A percentile compares a stretch with the other conserved stretches of the same genome.
These are phyloP conservation scores for Alectura lathami DNA, from an alignment of 2,113 vertebrate species.

Conservation along the genomic window DNA sequence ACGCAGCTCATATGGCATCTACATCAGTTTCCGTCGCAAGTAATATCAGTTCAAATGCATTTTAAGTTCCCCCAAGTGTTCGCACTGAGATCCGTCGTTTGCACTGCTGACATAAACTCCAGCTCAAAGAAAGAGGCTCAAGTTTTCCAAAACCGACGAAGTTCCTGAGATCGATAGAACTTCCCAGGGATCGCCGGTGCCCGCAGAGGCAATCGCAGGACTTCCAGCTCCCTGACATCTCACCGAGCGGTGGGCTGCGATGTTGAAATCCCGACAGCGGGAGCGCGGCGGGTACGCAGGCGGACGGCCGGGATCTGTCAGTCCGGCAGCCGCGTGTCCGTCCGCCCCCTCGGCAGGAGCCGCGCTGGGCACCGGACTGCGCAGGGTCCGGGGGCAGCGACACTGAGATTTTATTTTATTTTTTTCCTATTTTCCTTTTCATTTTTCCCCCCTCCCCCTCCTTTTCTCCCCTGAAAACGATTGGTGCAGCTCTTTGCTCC, in stretches of 20 bases:
- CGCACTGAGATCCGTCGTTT: not conserved
- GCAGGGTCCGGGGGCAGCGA: not conserved
- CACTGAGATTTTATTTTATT: rapidly evolving
- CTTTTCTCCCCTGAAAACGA: not conserved
- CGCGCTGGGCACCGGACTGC: too few relatives aligned
- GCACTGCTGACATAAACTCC: not conserved
- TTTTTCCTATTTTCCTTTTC: not conserved
- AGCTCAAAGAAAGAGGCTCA: not conserved
- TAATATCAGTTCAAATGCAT: not conserved
- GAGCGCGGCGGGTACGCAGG: not conserved
- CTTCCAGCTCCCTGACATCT: not conserved
- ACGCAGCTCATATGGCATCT: not conserved
- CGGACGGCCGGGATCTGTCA: too few relatives aligned
- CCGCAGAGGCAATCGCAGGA: not conserved
- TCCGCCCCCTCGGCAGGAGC: too few relatives aligned
- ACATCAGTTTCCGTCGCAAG: not conserved
- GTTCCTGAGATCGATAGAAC: not conserved
- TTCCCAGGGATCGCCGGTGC: not conserved
- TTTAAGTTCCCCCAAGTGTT: not conserved
- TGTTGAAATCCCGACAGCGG: not conserved
- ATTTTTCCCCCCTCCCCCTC: not conserved
- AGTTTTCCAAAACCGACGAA: not conserved
- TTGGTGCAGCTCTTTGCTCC: not conserved
- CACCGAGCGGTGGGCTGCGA: not conserved
- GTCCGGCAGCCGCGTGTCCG: too few relatives aligned